Evolutionary conservation across 2,113 vertebrate genomes (phyloP).

Genomic region (Otus sunia): DNA sequence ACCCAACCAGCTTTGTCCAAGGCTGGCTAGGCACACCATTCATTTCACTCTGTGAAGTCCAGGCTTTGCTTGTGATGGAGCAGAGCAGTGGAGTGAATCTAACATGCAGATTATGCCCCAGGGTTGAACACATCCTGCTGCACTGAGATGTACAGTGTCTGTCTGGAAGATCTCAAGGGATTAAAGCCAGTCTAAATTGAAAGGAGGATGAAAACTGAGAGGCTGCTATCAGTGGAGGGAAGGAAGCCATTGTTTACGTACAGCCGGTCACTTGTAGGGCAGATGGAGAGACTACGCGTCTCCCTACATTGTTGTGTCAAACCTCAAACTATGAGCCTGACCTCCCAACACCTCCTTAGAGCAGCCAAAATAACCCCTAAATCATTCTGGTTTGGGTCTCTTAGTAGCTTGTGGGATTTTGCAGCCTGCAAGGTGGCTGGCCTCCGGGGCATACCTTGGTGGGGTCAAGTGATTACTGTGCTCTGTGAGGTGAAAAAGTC

Average conservation of each 20-base stretch:
- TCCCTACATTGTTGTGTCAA: not conserved
- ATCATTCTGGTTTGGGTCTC: not conserved
- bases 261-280: not conserved
- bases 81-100: not conserved
- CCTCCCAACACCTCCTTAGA: not conserved
- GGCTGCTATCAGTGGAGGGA: not conserved
- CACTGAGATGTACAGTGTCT: not conserved
- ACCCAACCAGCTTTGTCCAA: not conserved
- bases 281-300: not conserved
- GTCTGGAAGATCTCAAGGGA: constrained; percentile 10
- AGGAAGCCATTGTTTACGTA: not conserved
- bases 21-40: not conserved
- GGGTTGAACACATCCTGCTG: not conserved
- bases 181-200: not conserved
- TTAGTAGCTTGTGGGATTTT: not conserved
- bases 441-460: not conserved
- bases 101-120: not conserved
- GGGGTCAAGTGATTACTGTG: not conserved
- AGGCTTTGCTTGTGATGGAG: not conserved
- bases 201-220: constrained; percentile 31
- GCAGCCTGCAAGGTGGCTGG: not conserved
- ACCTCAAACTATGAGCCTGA: not conserved
- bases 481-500: not conserved
- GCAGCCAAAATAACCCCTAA: not conserved
- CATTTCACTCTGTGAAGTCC: not conserved